A percentile compares a stretch with the other conserved stretches of the same genome.
These are phyloP conservation scores for Steinernema scapterisci DNA, from an alignment of 2,888 invertebrate species.

Conservation along the genomic window DNA sequence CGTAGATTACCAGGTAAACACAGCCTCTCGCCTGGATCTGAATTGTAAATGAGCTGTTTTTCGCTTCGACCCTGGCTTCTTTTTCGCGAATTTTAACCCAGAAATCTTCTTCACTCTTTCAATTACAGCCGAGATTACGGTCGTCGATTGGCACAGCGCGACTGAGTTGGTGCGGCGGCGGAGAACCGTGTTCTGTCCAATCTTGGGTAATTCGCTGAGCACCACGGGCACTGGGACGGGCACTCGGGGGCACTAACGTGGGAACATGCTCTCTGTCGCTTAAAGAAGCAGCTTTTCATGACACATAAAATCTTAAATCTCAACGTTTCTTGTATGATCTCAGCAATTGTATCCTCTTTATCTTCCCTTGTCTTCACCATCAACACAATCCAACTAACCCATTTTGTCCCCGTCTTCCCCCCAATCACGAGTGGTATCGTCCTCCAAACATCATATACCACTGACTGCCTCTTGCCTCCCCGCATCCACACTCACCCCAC, in stretches of 20 bases:
- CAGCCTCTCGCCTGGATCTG: background rate
- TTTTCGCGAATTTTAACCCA: background rate
- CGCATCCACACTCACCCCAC: background rate
- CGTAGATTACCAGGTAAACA: slow-evolving; percentile 21
- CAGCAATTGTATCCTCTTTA: background rate
- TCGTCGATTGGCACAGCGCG: slow-evolving; percentile 4
- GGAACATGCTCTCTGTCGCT: background rate
- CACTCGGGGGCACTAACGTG: background rate
- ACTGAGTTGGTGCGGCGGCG: background rate
- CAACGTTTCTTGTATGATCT: background rate
- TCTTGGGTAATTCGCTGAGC: slow-evolving; percentile 18
- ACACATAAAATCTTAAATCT: too few relatives aligned
- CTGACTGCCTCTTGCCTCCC: background rate
- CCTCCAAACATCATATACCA: background rate
- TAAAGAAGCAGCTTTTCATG: too few relatives aligned
- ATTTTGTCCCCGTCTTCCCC: background rate
- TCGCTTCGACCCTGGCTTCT: slow-evolving; percentile 2
- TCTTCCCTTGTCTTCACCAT: background rate
- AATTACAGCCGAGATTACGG: background rate
- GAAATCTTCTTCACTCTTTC: background rate
- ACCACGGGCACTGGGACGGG: background rate
- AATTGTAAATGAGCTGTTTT: background rate
- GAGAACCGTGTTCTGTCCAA: background rate
- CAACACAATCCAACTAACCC: background rate
- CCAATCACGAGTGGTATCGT: background rate